These are phyloP conservation scores for Tapirus indicus DNA, from an alignment of 2,797 vertebrate species.

Conservation along the genomic window DNA sequence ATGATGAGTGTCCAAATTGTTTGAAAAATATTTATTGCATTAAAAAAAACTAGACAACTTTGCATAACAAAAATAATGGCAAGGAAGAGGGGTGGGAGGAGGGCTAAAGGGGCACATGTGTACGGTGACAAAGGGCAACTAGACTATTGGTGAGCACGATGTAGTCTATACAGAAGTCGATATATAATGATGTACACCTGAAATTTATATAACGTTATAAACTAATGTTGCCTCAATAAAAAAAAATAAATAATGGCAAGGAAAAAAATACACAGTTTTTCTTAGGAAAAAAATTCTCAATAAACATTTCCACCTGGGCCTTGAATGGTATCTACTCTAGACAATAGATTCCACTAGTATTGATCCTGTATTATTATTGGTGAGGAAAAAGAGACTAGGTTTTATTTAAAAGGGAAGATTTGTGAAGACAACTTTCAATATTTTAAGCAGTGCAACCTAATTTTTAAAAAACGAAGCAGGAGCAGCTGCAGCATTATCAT, in stretches of 20 bases:
- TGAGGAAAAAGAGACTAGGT: neutral
- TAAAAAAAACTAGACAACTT: neutral
- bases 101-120: too few relatives aligned
- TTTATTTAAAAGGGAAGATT: slow-evolving; percentile 34
- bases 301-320: neutral
- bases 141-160: too few relatives aligned
- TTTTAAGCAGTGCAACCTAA: neutral
- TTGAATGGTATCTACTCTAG: neutral
- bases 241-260: neutral
- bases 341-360: neutral
- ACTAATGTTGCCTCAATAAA: too few relatives aligned
- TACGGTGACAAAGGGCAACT: too few relatives aligned
- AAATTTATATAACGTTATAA: too few relatives aligned
- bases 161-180: too few relatives aligned
- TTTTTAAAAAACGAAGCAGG: neutral
- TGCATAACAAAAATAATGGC: neutral
- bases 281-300: neutral
- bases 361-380: neutral
- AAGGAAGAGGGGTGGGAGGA: neutral
- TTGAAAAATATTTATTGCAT: neutral
- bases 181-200: too few relatives aligned
- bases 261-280: neutral
- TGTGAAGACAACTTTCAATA: slow-evolving; percentile 2
- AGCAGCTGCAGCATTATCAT: neutral
- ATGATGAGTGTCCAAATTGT: neutral